phyloP scores from a whole-genome alignment of 2,888 invertebrate species.

The Amphipoea lucens region DNA sequence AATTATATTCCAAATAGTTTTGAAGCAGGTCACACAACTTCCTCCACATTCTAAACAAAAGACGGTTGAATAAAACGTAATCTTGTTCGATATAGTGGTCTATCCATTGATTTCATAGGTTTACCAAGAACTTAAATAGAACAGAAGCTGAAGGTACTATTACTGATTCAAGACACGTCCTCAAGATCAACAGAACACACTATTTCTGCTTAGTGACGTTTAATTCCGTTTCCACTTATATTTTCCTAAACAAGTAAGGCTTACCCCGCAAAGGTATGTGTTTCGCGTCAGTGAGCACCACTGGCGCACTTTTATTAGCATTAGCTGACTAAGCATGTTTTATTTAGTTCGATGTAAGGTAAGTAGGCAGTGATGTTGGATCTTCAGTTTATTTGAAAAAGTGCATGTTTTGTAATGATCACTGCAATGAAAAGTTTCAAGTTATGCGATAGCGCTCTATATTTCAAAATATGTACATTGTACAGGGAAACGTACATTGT shows the following conservation, averaged over 20 bases:
- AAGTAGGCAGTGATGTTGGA: conserved; percentile 12
- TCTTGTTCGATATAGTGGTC: neutral
- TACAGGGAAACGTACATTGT: neutral
- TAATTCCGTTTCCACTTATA: conserved; percentile 60
- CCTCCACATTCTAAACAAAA: neutral
- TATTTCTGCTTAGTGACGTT: conserved; percentile 59
- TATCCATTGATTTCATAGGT: neutral
- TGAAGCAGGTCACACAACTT: neutral
- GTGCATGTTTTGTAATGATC: neutral
- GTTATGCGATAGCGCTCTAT: neutral
- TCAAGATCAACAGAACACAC: conserved; percentile 33
- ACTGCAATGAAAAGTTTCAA: neutral
- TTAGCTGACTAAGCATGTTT: conserved; percentile 84
- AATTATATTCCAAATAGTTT: neutral
- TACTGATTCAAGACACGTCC: conserved; percentile 41
- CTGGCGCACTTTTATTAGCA: conserved; percentile 80
- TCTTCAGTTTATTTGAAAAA: conserved; percentile 19
- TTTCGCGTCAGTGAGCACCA: conserved; percentile 78
- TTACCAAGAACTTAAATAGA: conserved; percentile 27
- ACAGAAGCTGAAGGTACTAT: neutral
- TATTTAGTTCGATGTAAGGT: conserved; percentile 53
- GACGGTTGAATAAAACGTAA: neutral
- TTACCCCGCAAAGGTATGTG: conserved; percentile 67
- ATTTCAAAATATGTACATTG: neutral
- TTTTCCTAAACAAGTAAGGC: conserved; percentile 62